These are phyloP conservation scores for Stomatorhinus walkeri DNA, from an alignment of 2,797 vertebrate species.

Conservation along the genomic window DNA sequence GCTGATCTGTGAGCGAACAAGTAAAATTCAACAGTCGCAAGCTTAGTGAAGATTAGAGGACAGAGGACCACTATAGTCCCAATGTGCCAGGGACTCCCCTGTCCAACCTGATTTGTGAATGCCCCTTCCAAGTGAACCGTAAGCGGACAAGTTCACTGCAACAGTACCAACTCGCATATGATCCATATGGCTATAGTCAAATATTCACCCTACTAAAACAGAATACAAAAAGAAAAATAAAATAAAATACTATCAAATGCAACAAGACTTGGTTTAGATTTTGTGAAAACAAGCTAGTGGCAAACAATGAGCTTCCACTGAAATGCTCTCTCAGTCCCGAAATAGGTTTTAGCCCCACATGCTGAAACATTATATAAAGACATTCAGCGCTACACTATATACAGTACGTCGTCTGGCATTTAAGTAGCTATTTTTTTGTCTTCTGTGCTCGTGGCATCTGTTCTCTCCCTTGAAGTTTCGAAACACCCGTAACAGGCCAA, in stretches of 20 bases:
- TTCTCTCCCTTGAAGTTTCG: neutral
- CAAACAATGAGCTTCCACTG: neutral
- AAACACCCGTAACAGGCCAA: neutral
- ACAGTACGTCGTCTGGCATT: slow-evolving; percentile 17
- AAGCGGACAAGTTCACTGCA: neutral
- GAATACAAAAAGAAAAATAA: neutral
- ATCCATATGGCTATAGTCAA: slow-evolving; percentile 11
- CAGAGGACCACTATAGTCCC: neutral
- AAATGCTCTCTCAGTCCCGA: neutral
- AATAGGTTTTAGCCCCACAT: neutral
- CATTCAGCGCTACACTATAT: slow-evolving; percentile 21
- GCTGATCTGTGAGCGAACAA: neutral
- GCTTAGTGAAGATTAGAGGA: slow-evolving; percentile 8
- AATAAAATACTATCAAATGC: slow-evolving; percentile 1
- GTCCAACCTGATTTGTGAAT: slow-evolving; percentile 10
- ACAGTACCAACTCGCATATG: slow-evolving; percentile 8
- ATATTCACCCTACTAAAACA: neutral
- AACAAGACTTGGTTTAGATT: neutral
- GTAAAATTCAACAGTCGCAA: slow-evolving; percentile 6
- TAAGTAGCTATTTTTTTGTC: slow-evolving; percentile 1
- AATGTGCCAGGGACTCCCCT: neutral
- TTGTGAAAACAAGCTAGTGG: slow-evolving; percentile 9
- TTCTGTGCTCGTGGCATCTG: neutral
- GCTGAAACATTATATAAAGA: slow-evolving; percentile 15
- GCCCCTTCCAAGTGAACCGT: neutral